phyloP scores from a whole-genome alignment of 2,888 invertebrate species.

The Rhorus exstirpatorius region DNA sequence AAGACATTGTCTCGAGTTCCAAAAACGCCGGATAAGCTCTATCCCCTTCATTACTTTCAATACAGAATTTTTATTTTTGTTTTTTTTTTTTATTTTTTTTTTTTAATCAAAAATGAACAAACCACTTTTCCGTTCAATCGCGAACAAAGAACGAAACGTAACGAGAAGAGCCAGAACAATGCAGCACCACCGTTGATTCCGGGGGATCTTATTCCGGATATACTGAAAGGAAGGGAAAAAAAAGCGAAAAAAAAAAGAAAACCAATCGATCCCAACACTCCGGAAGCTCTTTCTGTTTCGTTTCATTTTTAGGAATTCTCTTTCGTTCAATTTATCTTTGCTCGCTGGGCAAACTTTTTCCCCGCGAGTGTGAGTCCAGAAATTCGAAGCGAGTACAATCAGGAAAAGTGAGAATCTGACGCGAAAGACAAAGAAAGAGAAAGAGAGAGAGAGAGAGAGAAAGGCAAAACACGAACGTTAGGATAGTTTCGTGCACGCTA shows the following conservation, averaged over 20 bases:
- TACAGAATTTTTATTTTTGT: neutral
- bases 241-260: too few species aligned
- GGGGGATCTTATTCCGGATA: neutral
- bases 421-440: neutral
- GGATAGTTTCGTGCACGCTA: constrained; percentile 31
- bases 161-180: neutral
- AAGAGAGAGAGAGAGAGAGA: neutral
- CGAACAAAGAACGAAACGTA: neutral
- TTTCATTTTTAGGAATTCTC: too few species aligned
- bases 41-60: too few species aligned
- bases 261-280: neutral
- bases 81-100: neutral
- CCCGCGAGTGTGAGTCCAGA: too few species aligned
- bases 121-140: neutral
- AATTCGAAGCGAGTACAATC: neutral
- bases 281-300: too few species aligned
- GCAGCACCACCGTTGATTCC: neutral
- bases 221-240: too few species aligned
- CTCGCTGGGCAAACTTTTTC: too few species aligned
- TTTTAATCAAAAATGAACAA: too few species aligned
- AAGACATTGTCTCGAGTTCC: too few species aligned
- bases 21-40: too few species aligned
- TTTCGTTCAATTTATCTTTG: too few species aligned
- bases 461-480: constrained; percentile 1
- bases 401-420: too few species aligned